Evolutionary conservation across 2,797 vertebrate species (phyloP), one percentile per base, ranked within the genome.

Genomic region (Trematomus bernacchii): DNA sequence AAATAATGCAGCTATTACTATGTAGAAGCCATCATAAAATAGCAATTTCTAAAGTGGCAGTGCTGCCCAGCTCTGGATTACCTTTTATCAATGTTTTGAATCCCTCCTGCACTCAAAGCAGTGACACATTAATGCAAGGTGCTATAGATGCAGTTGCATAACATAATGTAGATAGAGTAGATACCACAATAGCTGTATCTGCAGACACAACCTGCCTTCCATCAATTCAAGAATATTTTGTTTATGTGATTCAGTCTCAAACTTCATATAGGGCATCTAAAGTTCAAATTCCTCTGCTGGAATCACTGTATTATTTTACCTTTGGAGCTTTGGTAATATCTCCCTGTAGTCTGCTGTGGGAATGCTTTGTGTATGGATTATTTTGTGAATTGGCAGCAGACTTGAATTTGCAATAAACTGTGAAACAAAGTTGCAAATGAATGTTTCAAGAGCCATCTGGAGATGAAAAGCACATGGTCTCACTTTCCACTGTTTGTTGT

Each of bases 401-500:
- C 19, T 57, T 58, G 37, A 72, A 52, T 68, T 19, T 55, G 16
- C 48, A 69, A 16, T 63, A 3, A 48, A 33, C 14, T 52, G 10
- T 55, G 52, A 63, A 65, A 75, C 40, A 5, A 23, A 62, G 18
- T 47, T 57, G 37, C 27, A n/a, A 60, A 75, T 44, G 12, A 13
- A 15, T 14, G 19, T 42, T 80, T 77, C 54, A 52, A 23, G 21
- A 46, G 37, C 23, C 54, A 40, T 76, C 53, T 80, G 82, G 15
- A 76, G 83, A 77, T 7, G 42, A 0, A 48, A 16, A 71, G 15
- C 63, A 76, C 66, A 80, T 65, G 64, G 63, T 75, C 37, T 73
- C n/a, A 64, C 72, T 86, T 85, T 65, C 6, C 57, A 16, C 59
- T 21, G 51, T 67, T 73, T 86, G 66, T 55, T 63, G 66, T 83